Base-by-base conservation (phyloP, 2,888 invertebrate genomes). In the Sialis lutaria region DNA sequence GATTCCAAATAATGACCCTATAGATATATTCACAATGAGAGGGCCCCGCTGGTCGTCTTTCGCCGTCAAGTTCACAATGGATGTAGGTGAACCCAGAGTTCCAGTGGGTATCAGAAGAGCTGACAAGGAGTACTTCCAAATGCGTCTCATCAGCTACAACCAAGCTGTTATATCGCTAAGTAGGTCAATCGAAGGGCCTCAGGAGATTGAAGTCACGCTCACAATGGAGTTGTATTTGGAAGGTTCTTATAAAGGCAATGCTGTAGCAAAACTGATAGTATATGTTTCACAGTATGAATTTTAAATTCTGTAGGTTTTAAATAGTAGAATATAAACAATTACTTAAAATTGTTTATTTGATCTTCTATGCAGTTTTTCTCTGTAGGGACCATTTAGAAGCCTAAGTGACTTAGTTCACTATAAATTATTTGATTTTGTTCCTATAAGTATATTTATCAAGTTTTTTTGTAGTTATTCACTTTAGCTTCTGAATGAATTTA, bases 21-120 rank as follows among this genome's bases (percentile, higher is more conserved):
- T 83, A 35, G 84, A 87, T 47, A 69, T 96, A 6, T 95, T 96
- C 65, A 88, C 88, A 6, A 84, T 96, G 75, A 73, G 83, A 31
- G 91, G 91, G 0, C 88, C 88, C 0, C 67, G 72, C 35, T 81
- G 81, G 72, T 68, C 74, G 5, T 73, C 75, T 32, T 79, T 84
- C 2, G 72, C 71, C 33, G 79, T 85, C 48, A 76, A 79, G 50
- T 95, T 93, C 62, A 73, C 75, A 44, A 72, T 93, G 55, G 75
- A 78, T 37, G 64, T 93, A 12, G 65, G 72, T 0, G 72, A 72
- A 54, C 82, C 73, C 10, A 75, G 70, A 52, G 79, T 83, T 1
- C 81, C 84, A 0, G 70, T 73, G 0, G 73, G 30, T 32, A 58
- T 73, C 1, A 53, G 59, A 32, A 56, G 54, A 51, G 69, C 64